phyloP scores from a whole-genome alignment of 1,140 invertebrate genomes.

The Calephelis nemesis region DNA sequence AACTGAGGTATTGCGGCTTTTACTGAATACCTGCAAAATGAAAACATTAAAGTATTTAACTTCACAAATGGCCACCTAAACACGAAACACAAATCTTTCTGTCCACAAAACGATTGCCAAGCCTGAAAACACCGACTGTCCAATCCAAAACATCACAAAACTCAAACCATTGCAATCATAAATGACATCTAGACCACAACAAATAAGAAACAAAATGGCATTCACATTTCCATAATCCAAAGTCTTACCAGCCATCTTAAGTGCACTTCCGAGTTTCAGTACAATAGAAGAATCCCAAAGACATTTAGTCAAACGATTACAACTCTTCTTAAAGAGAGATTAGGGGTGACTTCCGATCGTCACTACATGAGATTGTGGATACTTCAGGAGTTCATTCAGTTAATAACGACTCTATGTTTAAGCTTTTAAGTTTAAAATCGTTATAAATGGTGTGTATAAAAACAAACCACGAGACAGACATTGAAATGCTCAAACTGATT shows the following conservation, averaged over 20 bases:
- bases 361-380: slow-evolving; percentile 2
- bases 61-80: slow-evolving; percentile 5
- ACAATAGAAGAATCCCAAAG: slow-evolving; percentile 21
- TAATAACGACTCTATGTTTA: slow-evolving; percentile 4
- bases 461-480: slow-evolving; percentile 19
- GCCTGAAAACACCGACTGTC: slow-evolving; percentile 8
- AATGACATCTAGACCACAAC: slow-evolving; percentile 2
- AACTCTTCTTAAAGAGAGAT: slow-evolving; percentile 30
- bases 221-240: slow-evolving; percentile 18
- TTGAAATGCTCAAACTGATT: slow-evolving; percentile 1
- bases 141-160: slow-evolving; percentile 16
- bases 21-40: slow-evolving; percentile 14
- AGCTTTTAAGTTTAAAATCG: slow-evolving; percentile 12
- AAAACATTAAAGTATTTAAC: slow-evolving; percentile 10
- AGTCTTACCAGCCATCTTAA: slow-evolving; percentile 28
- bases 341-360: slow-evolving; percentile 38
- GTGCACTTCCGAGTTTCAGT: slow-evolving; percentile 38
- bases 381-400: slow-evolving; percentile 16
- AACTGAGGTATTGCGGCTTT: slow-evolving; percentile 12
- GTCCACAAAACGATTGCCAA: slow-evolving; percentile 7
- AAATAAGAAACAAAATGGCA: slow-evolving; percentile 10
- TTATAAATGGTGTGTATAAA: slow-evolving; percentile 19
- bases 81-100: slow-evolving; percentile 15
- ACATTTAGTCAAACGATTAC: slow-evolving; percentile 34
- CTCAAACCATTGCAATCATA: slow-evolving; percentile 14